Evolutionary conservation across 2,797 vertebrate genomes (phyloP).

Genomic region (Sylvilagus floridanus): DNA sequence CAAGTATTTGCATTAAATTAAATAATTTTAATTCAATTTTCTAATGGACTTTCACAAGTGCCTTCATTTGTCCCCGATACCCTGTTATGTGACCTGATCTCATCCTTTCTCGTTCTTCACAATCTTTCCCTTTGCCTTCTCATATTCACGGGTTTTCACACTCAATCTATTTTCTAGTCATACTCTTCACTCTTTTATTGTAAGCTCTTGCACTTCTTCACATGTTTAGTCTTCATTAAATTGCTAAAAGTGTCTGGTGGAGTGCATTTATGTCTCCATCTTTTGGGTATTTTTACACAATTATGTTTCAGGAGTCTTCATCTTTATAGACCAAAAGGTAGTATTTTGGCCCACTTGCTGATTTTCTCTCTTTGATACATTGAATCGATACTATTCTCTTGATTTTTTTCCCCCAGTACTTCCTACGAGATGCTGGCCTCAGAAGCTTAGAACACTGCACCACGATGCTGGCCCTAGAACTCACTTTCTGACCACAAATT

Average conservation of each 20-base stretch:
- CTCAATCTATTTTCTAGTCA: neutral
- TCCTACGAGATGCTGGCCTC: no score
- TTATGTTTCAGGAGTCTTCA: neutral
- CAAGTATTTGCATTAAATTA: no score
- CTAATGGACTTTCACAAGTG: no score
- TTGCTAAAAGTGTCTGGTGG: neutral
- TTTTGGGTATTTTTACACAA: neutral
- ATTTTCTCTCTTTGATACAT: neutral
- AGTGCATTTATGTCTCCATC: accelerated
- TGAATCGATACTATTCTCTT: neutral
- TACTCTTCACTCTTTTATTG: no score
- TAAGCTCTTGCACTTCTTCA: no score
- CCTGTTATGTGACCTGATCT: neutral
- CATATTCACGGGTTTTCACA: neutral
- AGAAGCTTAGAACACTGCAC: no score
- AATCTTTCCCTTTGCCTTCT: neutral
- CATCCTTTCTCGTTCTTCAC: neutral
- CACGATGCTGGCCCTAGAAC: no score
- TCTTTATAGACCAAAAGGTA: neutral
- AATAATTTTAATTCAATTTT: no score
- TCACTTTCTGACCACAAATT: neutral
- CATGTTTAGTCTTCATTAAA: neutral
- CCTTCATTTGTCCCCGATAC: neutral
- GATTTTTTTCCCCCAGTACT: neutral
- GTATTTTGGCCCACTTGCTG: neutral